phyloP scores from a whole-genome alignment of 2,797 vertebrate species.

The Scomberomorus guttatus region DNA sequence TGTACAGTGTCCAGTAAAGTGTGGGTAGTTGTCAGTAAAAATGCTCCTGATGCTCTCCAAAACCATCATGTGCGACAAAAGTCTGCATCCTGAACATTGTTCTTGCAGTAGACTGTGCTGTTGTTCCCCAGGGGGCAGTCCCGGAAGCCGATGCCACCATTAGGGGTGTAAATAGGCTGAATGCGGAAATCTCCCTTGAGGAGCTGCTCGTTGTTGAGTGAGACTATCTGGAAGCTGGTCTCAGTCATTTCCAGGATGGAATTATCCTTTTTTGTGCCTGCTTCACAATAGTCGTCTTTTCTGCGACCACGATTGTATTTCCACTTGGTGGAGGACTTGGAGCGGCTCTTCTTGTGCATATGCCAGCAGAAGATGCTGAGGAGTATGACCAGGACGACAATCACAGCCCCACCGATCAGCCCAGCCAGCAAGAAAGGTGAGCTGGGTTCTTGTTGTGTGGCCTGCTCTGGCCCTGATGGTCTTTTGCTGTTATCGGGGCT shows the following conservation, averaged over 20 bases:
- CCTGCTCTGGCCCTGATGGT: conserved; percentile 89
- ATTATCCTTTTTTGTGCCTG: conserved; percentile 97
- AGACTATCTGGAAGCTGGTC: conserved; percentile 97
- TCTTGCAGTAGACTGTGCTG: conserved; percentile 93
- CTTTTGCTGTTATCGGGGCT: conserved; percentile 89
- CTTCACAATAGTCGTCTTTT: conserved; percentile 96
- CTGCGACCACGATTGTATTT: conserved; percentile 95
- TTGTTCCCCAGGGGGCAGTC: conserved; percentile 93
- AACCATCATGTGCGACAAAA: conserved; percentile 89
- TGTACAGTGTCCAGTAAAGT: conserved; percentile 73
- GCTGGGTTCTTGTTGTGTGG: conserved; percentile 89
- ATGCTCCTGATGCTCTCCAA: conserved; percentile 58
- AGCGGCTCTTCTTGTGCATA: conserved; percentile 92
- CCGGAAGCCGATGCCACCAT: conserved; percentile 92
- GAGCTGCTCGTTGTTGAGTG: conserved; percentile 98
- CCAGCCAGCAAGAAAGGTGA: conserved; percentile 91
- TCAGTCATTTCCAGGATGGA: conserved; percentile 99
- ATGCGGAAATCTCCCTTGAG: conserved; percentile 97
- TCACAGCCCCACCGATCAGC: conserved; percentile 92
- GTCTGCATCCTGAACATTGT: conserved; percentile 92
- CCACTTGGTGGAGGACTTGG: conserved; percentile 90
- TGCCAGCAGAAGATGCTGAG: conserved; percentile 92
- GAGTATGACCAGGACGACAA: conserved; percentile 90
- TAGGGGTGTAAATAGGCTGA: conserved; percentile 97
- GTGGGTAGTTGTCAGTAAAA: conserved; percentile 71